Evolutionary conservation across 2,797 vertebrate species (phyloP), one percentile per base, ranked within the genome.

Genomic region (Thripadectes ignobilis): DNA sequence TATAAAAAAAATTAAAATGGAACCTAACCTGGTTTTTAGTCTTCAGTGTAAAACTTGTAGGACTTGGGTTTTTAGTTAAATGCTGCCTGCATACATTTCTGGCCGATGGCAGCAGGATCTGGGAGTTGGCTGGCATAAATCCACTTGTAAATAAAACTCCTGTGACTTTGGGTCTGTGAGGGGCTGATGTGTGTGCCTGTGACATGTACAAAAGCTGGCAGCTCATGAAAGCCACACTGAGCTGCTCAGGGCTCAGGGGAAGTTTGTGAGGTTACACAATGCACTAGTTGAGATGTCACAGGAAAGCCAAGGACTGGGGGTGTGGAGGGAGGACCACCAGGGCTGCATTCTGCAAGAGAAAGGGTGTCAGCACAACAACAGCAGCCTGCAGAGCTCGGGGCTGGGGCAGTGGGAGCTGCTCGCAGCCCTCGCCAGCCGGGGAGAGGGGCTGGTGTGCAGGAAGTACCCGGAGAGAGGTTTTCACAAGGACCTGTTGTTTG

Each of bases 401-500:
- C 61, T 27, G 27, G 73, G 74, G 67, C 65, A 10, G 80, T 10
- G 48, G 41, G 88, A 82, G 90, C 71, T 76, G 94, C 80, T 49
- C 14, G 13, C 68, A 72, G 92, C 68, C 86, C 14, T 54, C 0
- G 0, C 19, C 43, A n/a, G 75, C 80, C 22, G 0, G 4, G 22
- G 52, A 63, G 55, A 73, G 88, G 63, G 78, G 78, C 72, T 82
- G 86, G 30, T 58, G 89, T 41, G 83, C 88, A 78, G 91, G 82
- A 94, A 94, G 85, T 21, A 45, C 82, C 85, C 2, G 4, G 36
- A 36, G 88, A 82, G 92, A 72, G 79, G 67, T 84, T 96, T 81
- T 90, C 88, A 92, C 89, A 95, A 93, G 96, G 95, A 95, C 74
- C 74, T 94, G 89, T 96, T 96, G 94, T 96, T 93, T 71, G 14